Percentiles rank a stretch among this genome's conserved stretches.
Evolutionary conservation across 2,888 invertebrate genomes (phyloP).

Genomic region (Athetis lepigone): DNA sequence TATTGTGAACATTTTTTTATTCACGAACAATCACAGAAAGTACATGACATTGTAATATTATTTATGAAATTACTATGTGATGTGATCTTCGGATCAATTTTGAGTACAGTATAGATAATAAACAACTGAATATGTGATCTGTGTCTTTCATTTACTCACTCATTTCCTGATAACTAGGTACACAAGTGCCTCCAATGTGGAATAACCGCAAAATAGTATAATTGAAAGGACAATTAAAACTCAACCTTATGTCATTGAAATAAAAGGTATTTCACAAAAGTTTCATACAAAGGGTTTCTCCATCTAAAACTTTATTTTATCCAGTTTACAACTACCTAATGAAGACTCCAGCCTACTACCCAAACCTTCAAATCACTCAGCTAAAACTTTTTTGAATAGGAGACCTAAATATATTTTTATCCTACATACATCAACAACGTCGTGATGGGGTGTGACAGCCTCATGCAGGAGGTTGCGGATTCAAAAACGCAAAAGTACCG

Average conservation of each 20-base stretch:
- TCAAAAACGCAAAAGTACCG: too few species aligned
- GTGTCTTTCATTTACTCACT: slow-evolving; percentile 76
- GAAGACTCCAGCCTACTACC: too few species aligned
- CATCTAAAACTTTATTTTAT: too few species aligned
- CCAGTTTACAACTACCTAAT: too few species aligned
- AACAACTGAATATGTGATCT: slow-evolving; percentile 93
- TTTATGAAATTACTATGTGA: slow-evolving; percentile 93
- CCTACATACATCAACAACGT: too few species aligned
- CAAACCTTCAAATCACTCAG: too few species aligned
- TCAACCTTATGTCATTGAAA: background rate
- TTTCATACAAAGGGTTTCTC: too few species aligned
- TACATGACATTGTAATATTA: slow-evolving; percentile 91
- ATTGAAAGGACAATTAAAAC: slow-evolving; percentile 1
- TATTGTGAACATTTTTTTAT: slow-evolving; percentile 91
- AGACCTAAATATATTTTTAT: too few species aligned
- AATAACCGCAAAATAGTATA: too few species aligned
- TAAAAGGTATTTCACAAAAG: background rate
- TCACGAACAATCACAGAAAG: slow-evolving; percentile 90
- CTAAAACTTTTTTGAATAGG: too few species aligned
- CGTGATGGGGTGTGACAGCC: too few species aligned
- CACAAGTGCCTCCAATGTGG: background rate
- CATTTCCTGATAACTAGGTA: slow-evolving; percentile 8
- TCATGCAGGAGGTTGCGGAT: too few species aligned
- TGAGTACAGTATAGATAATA: slow-evolving; percentile 94
- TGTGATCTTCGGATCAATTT: slow-evolving; percentile 94